Evolutionary conservation across 2,113 vertebrate species (phyloP), one percentile per base, ranked within the genome.

Genomic region (Cololabis saira): DNA sequence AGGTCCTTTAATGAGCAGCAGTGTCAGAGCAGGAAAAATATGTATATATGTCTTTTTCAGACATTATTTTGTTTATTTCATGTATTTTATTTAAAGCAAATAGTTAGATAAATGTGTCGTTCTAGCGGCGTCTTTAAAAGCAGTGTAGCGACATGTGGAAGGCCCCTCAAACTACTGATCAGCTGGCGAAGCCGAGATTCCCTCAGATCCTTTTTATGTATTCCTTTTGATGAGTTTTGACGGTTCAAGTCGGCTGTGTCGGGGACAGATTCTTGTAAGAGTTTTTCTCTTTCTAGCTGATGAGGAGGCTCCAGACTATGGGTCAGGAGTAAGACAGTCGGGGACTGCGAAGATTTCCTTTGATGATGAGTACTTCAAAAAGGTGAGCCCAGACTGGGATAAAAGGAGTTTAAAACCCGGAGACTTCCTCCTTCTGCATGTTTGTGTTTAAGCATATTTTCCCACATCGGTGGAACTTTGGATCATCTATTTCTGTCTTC

Each of bases 271-370:
- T 17, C 67, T 75, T 69, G 82, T 74, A 41, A 73, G 44, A 80
- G 14, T 60, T 66, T 87, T 47, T 63, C 13, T 44, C 49, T 74
- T 22, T 87, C 66, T 71, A 99, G 98, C 93, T 75, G 98, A 99
- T 44, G 98, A 99, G 79, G 98, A 99, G 86, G 98, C 98, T 49
- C 98, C 98, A 56, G 98, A 99, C 93, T 99, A 99, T 64, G 98
- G 98, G 19, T 99, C 97, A 57, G 98, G 98, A 50, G 94, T 99
- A 56, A 93, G 98, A 61, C 98, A 99, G 91, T 99, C 98, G 3
- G 97, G 98, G 77, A 99, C 96, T 0, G 97, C 98, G 72, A 99
- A 99, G 86, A 99, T 99, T 86, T 99, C 98, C 17, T 99, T 99
- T 61, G 96, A 99, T 83, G 95, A 99, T 10, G 96, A 98, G 33